Conservation (phyloP, 2,888 invertebrate species). For the Tiliacea aurago region DNA sequence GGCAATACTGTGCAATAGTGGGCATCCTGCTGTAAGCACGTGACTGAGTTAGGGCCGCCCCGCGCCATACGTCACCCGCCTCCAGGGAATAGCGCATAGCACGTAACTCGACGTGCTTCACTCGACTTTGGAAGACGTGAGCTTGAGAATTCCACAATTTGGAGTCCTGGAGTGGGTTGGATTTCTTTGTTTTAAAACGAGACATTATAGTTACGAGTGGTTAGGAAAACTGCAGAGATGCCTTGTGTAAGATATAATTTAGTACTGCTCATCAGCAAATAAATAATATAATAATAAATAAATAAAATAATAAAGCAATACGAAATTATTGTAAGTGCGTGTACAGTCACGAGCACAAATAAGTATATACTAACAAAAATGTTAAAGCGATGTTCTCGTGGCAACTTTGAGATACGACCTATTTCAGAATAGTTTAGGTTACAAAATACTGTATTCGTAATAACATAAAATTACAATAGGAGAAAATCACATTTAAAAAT, state of each 20-base stretch:
- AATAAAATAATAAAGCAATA: too few species aligned
- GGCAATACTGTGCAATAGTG: slow-evolving; percentile 33
- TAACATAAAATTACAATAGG: too few species aligned
- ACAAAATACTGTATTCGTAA: too few species aligned
- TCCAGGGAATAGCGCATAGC: slow-evolving; percentile 47
- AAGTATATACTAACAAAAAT: too few species aligned
- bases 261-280: too few species aligned
- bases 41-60: slow-evolving; percentile 69
- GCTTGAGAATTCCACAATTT: slow-evolving; percentile 7
- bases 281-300: too few species aligned
- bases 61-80: slow-evolving; percentile 72
- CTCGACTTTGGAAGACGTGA: slow-evolving; percentile 26
- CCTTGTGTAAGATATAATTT: neutral
- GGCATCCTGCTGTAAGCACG: slow-evolving; percentile 53
- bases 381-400: too few species aligned
- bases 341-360: too few species aligned
- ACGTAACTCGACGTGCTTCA: slow-evolving; percentile 55
- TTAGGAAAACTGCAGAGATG: neutral
- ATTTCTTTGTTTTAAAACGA: neutral
- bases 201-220: neutral
- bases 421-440: too few species aligned
- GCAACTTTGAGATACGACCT: too few species aligned
- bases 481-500: too few species aligned
- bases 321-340: neutral
- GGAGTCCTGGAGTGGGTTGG: neutral